Conservation (phyloP, 2,113 vertebrate species). For the Tachycineta bicolor region DNA sequence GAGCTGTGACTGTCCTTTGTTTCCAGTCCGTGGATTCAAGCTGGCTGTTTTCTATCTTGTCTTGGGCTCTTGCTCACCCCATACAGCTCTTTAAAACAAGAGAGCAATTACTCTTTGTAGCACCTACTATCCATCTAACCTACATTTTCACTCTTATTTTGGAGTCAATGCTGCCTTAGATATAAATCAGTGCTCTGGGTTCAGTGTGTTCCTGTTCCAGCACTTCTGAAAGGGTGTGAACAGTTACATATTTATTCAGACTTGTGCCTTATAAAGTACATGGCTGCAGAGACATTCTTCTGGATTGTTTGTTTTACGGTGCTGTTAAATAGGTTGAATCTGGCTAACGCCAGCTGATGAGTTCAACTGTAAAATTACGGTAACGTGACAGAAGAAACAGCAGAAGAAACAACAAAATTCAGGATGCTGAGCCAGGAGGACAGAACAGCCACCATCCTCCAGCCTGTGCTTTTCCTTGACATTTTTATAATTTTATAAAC, state of each 20-base stretch:
- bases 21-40: neutral
- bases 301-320: neutral
- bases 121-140: neutral
- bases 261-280: conserved; percentile 21
- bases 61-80: neutral
- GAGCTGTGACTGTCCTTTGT: neutral
- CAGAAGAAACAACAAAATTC: neutral
- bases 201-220: conserved; percentile 29
- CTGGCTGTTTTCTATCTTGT: neutral
- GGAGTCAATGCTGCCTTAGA: neutral
- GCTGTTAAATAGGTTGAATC: neutral
- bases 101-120: neutral
- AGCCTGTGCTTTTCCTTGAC: neutral
- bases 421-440: neutral
- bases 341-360: neutral
- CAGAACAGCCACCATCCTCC: neutral
- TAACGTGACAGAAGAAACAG: neutral
- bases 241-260: conserved; percentile 47
- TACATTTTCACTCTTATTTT: neutral
- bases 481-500: neutral
- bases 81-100: neutral
- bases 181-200: conserved; percentile 32
- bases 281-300: neutral
- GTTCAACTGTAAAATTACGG: neutral
- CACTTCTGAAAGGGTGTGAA: conserved; percentile 24